These are phyloP conservation scores for Sebastes trivittatus DNA, from an alignment of 2,797 vertebrate genomes.

Conservation along the genomic window DNA sequence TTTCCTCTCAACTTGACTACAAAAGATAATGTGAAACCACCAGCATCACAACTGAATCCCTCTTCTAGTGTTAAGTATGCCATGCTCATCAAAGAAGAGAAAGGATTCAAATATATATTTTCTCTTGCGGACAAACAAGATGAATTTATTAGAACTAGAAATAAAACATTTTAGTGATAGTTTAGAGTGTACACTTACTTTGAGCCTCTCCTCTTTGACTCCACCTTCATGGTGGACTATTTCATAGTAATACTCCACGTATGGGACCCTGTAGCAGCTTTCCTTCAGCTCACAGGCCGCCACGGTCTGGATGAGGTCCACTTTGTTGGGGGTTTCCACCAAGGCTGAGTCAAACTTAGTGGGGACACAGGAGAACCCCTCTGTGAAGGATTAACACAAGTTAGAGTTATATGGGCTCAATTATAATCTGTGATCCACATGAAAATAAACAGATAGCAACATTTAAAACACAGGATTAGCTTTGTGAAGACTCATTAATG, in stretches of 20 bases:
- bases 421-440: neutral
- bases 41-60: constrained; percentile 24
- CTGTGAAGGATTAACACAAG: constrained; percentile 41
- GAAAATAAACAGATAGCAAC: neutral
- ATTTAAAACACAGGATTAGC: neutral
- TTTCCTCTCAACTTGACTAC: constrained; percentile 63
- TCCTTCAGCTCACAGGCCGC: constrained; percentile 79
- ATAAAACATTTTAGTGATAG: neutral
- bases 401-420: neutral
- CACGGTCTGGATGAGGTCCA: constrained; percentile 77
- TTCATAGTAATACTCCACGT: constrained; percentile 82
- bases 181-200: constrained; percentile 64
- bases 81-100: constrained; percentile 9
- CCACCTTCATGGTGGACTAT: constrained; percentile 66
- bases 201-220: constrained; percentile 76
- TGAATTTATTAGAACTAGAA: neutral
- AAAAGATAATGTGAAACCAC: constrained; percentile 53
- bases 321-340: constrained; percentile 79
- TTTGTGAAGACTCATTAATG: neutral
- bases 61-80: constrained; percentile 4
- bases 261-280: constrained; percentile 78
- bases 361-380: constrained; percentile 83
- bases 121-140: neutral
- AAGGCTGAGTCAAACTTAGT: constrained; percentile 81
- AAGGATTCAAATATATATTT: neutral